These are phyloP conservation scores for Chelonus insularis DNA, from an alignment of 1,140 invertebrate genomes.

Conservation along the genomic window DNA sequence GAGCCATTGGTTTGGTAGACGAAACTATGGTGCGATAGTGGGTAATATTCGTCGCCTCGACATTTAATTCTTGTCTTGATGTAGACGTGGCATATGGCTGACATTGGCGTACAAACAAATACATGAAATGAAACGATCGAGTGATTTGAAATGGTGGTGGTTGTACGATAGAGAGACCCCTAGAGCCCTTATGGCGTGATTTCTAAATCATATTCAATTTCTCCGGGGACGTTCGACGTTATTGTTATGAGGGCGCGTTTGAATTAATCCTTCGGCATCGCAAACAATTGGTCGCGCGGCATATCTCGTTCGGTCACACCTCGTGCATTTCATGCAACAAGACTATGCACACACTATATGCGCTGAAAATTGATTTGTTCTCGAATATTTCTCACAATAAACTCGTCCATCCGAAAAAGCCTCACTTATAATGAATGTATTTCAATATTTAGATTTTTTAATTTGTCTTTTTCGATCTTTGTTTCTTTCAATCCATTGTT, in stretches of 20 bases:
- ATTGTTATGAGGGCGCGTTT: conserved; percentile 19
- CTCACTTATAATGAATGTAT: no score
- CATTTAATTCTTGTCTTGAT: conserved; percentile 21
- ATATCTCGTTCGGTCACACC: conserved; percentile 21
- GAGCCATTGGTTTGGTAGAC: conserved; percentile 34
- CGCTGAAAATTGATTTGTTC: conserved; percentile 1
- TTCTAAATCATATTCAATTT: conserved; percentile 31
- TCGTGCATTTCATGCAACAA: not conserved
- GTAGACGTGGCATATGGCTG: conserved; percentile 40
- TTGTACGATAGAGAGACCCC: not conserved
- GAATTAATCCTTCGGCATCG: conserved; percentile 22
- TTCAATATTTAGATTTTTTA: no score
- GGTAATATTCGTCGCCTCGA: not conserved
- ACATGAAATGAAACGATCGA: conserved; percentile 6
- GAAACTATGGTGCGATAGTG: conserved; percentile 28
- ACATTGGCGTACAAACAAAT: conserved; percentile 32
- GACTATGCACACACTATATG: not conserved
- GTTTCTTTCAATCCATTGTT: no score
- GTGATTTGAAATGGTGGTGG: not conserved
- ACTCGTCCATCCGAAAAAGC: not conserved
- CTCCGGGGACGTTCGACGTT: conserved; percentile 24
- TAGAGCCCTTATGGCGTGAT: conserved; percentile 28
- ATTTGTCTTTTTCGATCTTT: no score
- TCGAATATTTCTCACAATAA: not conserved
- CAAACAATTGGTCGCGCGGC: conserved; percentile 14